Conservation (phyloP, 2,888 invertebrate species). For the Schrankia costaestrigalis region DNA sequence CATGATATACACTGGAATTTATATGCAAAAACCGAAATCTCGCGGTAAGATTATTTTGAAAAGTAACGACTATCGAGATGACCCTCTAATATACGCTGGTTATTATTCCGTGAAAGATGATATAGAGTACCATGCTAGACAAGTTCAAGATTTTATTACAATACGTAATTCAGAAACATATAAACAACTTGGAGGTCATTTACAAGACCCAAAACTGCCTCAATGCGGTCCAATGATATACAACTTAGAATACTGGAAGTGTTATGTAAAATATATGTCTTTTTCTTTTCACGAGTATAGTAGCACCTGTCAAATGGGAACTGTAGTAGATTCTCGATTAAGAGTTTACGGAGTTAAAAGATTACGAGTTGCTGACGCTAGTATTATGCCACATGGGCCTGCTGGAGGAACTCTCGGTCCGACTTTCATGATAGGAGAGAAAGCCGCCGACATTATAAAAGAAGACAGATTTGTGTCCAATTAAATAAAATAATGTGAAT, state of each 20-base stretch:
- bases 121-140: slow-evolving; percentile 14
- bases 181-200: slow-evolving; percentile 11
- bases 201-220: slow-evolving; percentile 13
- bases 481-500: too few species aligned
- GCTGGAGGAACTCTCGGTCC: slow-evolving; percentile 79
- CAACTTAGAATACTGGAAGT: slow-evolving; percentile 18
- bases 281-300: slow-evolving; percentile 11
- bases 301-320: slow-evolving; percentile 25
- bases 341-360: slow-evolving; percentile 17
- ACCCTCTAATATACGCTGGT: slow-evolving; percentile 38
- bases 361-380: slow-evolving; percentile 37
- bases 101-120: slow-evolving; percentile 36
- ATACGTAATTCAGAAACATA: slow-evolving; percentile 14
- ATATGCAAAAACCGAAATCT: slow-evolving; percentile 40
- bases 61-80: slow-evolving; percentile 39
- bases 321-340: slow-evolving; percentile 19
- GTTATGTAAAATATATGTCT: slow-evolving; percentile 16
- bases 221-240: slow-evolving; percentile 4
- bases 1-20: slow-evolving; percentile 35
- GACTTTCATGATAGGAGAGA: slow-evolving; percentile 41
- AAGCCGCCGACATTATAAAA: slow-evolving; percentile 29
- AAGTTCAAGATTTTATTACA: slow-evolving; percentile 16
- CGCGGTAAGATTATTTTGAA: slow-evolving; percentile 43
- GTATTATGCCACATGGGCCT: slow-evolving; percentile 68
- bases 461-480: too few species aligned